Percentiles rank a stretch among this genome's conserved stretches.
These are phyloP conservation scores for Perizoma affinitatum DNA, from an alignment of 2,888 invertebrate species.

Conservation along the genomic window DNA sequence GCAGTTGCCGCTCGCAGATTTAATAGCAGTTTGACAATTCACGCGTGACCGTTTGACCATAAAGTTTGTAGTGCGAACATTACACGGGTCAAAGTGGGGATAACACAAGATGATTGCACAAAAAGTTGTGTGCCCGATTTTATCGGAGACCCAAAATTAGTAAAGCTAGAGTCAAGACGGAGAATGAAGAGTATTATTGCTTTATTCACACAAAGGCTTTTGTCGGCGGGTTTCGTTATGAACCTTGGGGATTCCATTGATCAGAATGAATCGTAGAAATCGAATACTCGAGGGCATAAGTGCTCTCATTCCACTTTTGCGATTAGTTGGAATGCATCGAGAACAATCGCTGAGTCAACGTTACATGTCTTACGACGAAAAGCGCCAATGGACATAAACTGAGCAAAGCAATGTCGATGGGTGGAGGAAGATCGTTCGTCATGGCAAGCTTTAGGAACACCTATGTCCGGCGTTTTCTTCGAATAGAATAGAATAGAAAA, in stretches of 20 bases:
- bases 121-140: slow-evolving; percentile 25
- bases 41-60: slow-evolving; percentile 51
- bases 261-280: slow-evolving; percentile 20
- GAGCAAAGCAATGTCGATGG: too few relatives aligned
- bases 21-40: slow-evolving; percentile 55
- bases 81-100: slow-evolving; percentile 32
- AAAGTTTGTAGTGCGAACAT: slow-evolving; percentile 44
- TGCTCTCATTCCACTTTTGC: slow-evolving; percentile 11
- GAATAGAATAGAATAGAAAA: too few relatives aligned
- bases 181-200: slow-evolving; percentile 20
- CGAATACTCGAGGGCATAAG: slow-evolving; percentile 15
- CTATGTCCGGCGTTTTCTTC: too few relatives aligned
- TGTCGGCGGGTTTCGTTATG: slow-evolving; percentile 10
- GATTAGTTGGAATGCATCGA: slow-evolving; percentile 2
- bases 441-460: too few relatives aligned
- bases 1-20: slow-evolving; percentile 45
- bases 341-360: slow-evolving; percentile 3
- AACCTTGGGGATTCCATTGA: slow-evolving; percentile 22
- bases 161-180: slow-evolving; percentile 20
- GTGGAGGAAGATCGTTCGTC: too few relatives aligned
- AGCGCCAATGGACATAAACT: not conserved
- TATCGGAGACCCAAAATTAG: slow-evolving; percentile 32
- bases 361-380: slow-evolving; percentile 1
- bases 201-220: slow-evolving; percentile 25
- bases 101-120: slow-evolving; percentile 33